Evolutionary conservation across 2,113 vertebrate genomes (phyloP).

Genomic region (Pachypanchax playfairii): DNA sequence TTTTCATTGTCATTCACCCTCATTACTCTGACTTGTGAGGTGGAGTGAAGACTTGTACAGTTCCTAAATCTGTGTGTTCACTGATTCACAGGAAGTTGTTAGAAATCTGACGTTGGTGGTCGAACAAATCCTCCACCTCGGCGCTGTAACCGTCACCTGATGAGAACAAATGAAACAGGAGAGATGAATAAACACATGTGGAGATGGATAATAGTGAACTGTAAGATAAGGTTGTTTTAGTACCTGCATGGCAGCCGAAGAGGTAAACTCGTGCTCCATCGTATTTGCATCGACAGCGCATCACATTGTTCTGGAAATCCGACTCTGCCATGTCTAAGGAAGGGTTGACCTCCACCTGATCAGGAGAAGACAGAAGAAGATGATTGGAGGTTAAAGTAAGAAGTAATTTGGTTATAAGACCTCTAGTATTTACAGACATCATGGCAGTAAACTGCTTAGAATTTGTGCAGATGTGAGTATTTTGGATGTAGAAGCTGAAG

Average conservation of each 20-base stretch:
- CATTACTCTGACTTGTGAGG: conserved; percentile 46
- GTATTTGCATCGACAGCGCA: conserved; percentile 93
- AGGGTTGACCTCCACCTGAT: conserved; percentile 93
- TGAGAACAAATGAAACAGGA: neutral
- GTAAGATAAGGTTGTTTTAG: neutral
- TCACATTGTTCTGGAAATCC: conserved; percentile 94
- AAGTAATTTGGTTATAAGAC: no score
- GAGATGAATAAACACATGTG: neutral
- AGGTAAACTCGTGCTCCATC: conserved; percentile 91
- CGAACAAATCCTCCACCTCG: conserved; percentile 83
- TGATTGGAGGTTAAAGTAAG: no score
- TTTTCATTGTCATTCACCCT: conserved; percentile 48
- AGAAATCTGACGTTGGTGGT: conserved; percentile 86
- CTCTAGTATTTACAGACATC: no score
- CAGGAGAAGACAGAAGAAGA: conserved; percentile 3
- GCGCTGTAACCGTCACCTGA: conserved; percentile 88
- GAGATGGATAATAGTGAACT: rapidly evolving
- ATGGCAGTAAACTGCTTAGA: no score
- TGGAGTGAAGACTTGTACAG: conserved; percentile 53
- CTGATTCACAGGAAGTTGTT: conserved; percentile 89
- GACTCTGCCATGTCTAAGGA: conserved; percentile 93
- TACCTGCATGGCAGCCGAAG: conserved; percentile 92
- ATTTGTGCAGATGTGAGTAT: no score
- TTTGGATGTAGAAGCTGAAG: no score
- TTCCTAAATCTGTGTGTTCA: conserved; percentile 43